Percentiles rank a stretch among this genome's conserved stretches.
These are phyloP conservation scores for Drosophila micromelanica DNA, from an alignment of 1,140 invertebrate species.

Conservation along the genomic window DNA sequence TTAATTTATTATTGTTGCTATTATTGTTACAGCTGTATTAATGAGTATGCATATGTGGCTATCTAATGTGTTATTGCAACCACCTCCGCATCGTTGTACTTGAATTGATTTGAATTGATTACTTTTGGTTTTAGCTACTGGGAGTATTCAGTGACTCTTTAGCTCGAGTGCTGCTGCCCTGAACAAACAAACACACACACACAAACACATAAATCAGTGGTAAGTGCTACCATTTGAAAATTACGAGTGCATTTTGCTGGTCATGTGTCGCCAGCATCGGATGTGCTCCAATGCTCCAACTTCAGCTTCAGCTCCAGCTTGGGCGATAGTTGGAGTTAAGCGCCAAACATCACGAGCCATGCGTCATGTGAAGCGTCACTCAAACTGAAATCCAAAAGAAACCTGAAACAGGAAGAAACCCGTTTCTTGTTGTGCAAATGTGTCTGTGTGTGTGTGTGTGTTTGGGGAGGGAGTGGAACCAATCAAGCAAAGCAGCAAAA, in stretches of 20 bases:
- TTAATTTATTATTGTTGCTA: not conserved
- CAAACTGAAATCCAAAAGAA: conserved; percentile 45
- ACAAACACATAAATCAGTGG: conserved; percentile 24
- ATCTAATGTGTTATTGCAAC: conserved; percentile 4
- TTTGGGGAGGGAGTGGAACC: conserved; percentile 58
- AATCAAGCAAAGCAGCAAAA: conserved; percentile 63
- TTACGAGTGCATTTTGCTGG: conserved; percentile 10
- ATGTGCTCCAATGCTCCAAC: not conserved
- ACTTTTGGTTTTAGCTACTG: conserved; percentile 20
- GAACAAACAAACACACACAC: not conserved
- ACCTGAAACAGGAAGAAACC: conserved; percentile 65
- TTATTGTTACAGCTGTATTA: not conserved
- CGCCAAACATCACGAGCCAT: conserved; percentile 48
- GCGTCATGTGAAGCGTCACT: conserved; percentile 58
- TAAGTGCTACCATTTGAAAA: conserved; percentile 17
- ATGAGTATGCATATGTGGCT: not conserved
- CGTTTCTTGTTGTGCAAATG: conserved; percentile 48
- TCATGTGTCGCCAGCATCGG: conserved; percentile 3
- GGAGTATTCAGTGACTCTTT: conserved; percentile 10
- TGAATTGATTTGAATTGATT: conserved; percentile 23
- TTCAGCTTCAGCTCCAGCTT: not conserved
- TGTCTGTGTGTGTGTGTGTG: conserved; percentile 28
- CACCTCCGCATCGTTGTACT: not conserved
- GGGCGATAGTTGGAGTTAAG: conserved; percentile 30
- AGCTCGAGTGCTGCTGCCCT: conserved; percentile 6